Conservation (phyloP, 1,140 invertebrate genomes). For the Bicyclus anynana region DNA sequence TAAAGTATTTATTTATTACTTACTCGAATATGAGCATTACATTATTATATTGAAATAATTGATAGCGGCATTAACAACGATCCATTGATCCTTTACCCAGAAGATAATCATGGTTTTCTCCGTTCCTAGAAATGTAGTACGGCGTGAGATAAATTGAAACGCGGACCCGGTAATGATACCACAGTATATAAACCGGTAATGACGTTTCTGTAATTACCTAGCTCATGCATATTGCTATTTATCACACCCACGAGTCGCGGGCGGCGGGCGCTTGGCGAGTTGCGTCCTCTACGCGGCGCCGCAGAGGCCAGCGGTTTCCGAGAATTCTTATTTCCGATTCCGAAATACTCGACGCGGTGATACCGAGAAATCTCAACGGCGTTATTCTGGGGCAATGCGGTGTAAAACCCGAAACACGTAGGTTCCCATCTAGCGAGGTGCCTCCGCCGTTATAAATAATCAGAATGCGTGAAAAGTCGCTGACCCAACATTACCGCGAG, state of each 20-base stretch:
- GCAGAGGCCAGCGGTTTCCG: conserved; percentile 61
- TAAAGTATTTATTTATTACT: too few species aligned
- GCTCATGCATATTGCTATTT: background rate
- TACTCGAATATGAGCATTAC: too few species aligned
- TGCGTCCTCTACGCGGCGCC: conserved; percentile 39
- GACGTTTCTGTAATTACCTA: background rate
- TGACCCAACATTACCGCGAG: conserved; percentile 50
- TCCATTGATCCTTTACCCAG: too few species aligned
- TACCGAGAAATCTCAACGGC: conserved; percentile 64
- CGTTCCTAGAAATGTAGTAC: background rate
- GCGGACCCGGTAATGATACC: background rate
- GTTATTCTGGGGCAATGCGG: conserved; percentile 68
- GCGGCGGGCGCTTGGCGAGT: conserved; percentile 14
- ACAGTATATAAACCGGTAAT: conserved; percentile 1
- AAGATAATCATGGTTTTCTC: background rate
- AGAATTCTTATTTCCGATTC: conserved; percentile 73
- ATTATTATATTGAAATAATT: too few species aligned
- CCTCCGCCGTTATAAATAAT: conserved; percentile 57
- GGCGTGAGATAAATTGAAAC: background rate
- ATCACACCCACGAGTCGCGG: background rate
- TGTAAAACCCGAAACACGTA: conserved; percentile 65
- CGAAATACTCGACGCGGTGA: conserved; percentile 60
- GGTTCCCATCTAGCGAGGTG: conserved; percentile 56
- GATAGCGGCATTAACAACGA: too few species aligned
- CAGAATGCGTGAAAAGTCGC: conserved; percentile 61